Conservation (phyloP, 2,113 vertebrate genomes). For the Mobula hypostoma region DNA sequence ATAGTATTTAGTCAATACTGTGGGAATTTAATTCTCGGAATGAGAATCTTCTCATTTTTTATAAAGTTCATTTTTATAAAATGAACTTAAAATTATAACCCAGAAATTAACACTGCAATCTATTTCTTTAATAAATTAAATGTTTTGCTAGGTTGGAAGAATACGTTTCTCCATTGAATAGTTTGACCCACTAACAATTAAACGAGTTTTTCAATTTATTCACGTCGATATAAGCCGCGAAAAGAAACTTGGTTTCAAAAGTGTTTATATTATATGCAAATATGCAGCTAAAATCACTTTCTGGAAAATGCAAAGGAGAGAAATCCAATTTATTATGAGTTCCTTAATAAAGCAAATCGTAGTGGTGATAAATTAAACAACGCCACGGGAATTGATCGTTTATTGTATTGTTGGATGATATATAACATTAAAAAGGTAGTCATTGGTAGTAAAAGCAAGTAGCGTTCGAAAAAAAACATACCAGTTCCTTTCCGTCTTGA, state of each 20-base stretch:
- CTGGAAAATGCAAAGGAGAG: not conserved
- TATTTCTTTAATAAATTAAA: conserved; percentile 18
- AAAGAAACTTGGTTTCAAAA: not conserved
- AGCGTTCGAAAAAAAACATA: not conserved
- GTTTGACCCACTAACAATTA: not conserved
- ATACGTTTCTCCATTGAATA: not conserved
- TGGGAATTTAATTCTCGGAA: not conserved
- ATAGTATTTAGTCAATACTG: not conserved
- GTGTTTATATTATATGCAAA: not conserved
- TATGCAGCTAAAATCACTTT: not conserved
- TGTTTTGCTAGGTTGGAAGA: not conserved
- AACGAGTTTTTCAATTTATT: not conserved
- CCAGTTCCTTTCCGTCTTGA: not conserved
- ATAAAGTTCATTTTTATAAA: not conserved
- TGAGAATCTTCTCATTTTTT: not conserved
- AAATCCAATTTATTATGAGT: conserved; percentile 17
- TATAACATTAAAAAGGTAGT: conserved; percentile 7
- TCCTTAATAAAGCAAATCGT: not conserved
- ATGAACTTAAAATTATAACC: not conserved
- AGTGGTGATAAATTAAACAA: not conserved
- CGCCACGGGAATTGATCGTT: not conserved
- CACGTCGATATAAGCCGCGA: too few species aligned
- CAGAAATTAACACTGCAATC: not conserved
- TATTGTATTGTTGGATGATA: not conserved
- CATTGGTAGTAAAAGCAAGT: not conserved